Evolutionary conservation across 2,797 vertebrate genomes (phyloP), one percentile per base, ranked within the genome.

Genomic region (Tokudaia muenninki): DNA sequence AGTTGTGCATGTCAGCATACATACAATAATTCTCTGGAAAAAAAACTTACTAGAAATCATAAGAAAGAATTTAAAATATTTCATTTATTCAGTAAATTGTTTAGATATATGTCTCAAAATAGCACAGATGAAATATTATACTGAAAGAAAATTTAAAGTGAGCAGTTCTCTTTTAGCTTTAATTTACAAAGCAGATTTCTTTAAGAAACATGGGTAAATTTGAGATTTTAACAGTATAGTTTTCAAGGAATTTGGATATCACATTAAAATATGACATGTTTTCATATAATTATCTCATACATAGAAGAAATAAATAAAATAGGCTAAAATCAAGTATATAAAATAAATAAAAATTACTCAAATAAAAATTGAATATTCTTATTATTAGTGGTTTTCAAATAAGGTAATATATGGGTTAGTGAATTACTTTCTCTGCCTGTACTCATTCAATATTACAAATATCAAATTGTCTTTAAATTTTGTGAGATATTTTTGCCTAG

Each of bases 221-320:
- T n/a, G 65, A n/a, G 34, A n/a, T 70, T 86, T 65, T 78, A 1
- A 70, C 50, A 59, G 77, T 7, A 67, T 26, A 65, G 5, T 91
- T 97, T 94, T 87, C 24, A 59, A 72, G 78, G 0, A 16, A 8
- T 65, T 67, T 74, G 78, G 50, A 57, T n/a, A 59, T 65, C 10
- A 84, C 1, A n/a, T 47, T 93, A 44, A 80, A 80, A 93, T 77
- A 29, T 77, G 17, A 90, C 6, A 44, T 74, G 80, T 86, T 95
- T 87, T 81, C 17, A 91, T 82, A 44, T 74, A 96, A 94, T 70
- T 80, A 92, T 44, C 24, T 14, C 47, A 52, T 63, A 52, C 16
- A 80, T 21, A 19, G 6, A 90, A 6, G 22, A 94, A 90, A 91
- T 77, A 81, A 86, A 94, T 47, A 80, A 94, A 91, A 91, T 74